Percentiles rank a stretch among this genome's conserved stretches.
Conservation (phyloP, 1,140 invertebrate species). For the Caerostris darwini region DNA sequence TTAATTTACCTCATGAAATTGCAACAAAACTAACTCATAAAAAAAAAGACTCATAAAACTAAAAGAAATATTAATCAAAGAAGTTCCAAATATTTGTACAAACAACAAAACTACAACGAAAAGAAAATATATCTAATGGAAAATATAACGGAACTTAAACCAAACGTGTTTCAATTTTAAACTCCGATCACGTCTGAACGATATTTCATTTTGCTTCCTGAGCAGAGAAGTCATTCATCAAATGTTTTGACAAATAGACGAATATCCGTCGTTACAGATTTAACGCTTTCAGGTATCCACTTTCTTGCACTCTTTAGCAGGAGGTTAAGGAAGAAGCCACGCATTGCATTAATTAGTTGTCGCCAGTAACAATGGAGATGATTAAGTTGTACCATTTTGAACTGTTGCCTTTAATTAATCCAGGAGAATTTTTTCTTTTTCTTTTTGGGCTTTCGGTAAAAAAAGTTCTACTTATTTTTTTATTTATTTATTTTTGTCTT, state of each 20-base stretch:
- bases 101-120: neutral
- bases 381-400: conserved; percentile 36
- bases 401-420: conserved; percentile 48
- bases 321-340: neutral
- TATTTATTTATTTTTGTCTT: neutral
- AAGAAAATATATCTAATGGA: neutral
- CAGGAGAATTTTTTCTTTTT: neutral
- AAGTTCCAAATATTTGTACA: neutral
- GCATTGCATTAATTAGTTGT: conserved; percentile 61
- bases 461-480: neutral
- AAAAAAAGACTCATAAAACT: neutral
- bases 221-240: conserved; percentile 54
- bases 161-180: neutral
- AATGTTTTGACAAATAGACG: conserved; percentile 55
- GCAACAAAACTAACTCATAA: neutral
- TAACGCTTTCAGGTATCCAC: conserved; percentile 33
- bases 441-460: neutral
- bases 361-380: conserved; percentile 50
- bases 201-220: conserved; percentile 60
- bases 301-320: conserved; percentile 44
- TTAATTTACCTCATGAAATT: neutral
- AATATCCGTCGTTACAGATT: conserved; percentile 67
- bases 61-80: neutral
- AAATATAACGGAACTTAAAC: conserved; percentile 26
- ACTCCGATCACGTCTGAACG: conserved; percentile 41